Percentiles rank a stretch among this genome's conserved stretches.
Evolutionary conservation across 2,113 vertebrate species (phyloP).

Genomic region (Hylia prasina): DNA sequence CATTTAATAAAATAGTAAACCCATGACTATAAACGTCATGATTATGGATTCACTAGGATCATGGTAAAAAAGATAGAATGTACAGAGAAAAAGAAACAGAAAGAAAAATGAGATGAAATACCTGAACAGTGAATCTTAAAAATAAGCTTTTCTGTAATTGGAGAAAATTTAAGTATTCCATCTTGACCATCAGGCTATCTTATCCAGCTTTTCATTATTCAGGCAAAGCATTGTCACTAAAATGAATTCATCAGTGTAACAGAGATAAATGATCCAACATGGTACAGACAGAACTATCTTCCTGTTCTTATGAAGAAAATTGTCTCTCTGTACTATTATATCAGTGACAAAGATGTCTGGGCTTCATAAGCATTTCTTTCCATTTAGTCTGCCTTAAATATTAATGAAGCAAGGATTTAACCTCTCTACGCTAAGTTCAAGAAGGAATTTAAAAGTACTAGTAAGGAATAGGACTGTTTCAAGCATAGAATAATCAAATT

Average conservation of each 20-base stretch:
- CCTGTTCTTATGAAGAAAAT: conserved; percentile 78
- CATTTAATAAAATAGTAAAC: not conserved
- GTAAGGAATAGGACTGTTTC: conserved; percentile 10
- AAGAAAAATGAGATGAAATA: conserved; percentile 66
- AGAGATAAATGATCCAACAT: conserved; percentile 86
- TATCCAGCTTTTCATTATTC: conserved; percentile 86
- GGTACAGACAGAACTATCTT: conserved; percentile 81
- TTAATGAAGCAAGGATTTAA: conserved; percentile 84
- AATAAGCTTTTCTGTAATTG: conserved; percentile 74
- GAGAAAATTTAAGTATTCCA: conserved; percentile 74
- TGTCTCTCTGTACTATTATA: conserved; percentile 82
- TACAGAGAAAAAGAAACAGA: not conserved
- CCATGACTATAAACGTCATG: not conserved
- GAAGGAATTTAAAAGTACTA: conserved; percentile 55
- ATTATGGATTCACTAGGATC: not conserved
- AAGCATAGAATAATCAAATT: conserved; percentile 47
- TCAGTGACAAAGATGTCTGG: conserved; percentile 80
- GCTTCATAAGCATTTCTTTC: conserved; percentile 82
- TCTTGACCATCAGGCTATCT: conserved; percentile 76
- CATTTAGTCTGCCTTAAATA: conserved; percentile 85
- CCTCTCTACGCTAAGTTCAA: conserved; percentile 69
- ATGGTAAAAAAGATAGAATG: conserved; percentile 32
- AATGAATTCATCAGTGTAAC: conserved; percentile 88
- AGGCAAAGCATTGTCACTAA: conserved; percentile 78
- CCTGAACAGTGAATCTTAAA: conserved; percentile 66